Conservation (phyloP, 2,113 vertebrate species). For the Psophia crepitans region DNA sequence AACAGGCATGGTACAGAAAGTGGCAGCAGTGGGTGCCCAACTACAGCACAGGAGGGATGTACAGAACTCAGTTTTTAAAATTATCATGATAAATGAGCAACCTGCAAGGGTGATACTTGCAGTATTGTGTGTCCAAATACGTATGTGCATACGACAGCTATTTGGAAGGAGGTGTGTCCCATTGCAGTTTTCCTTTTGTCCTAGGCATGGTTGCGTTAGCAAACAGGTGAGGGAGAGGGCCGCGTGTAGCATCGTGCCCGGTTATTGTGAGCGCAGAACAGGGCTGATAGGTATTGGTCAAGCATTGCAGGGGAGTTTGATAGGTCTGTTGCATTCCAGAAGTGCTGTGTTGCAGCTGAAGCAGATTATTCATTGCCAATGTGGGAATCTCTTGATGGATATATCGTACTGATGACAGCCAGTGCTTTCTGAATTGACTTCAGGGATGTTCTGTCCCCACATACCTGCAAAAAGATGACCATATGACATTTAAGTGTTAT, state of each 20-base stretch:
- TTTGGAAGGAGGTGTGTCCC: not conserved
- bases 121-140: not conserved
- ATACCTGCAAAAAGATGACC: not conserved
- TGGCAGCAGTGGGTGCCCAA: not conserved
- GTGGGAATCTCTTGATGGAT: not conserved
- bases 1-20: not conserved
- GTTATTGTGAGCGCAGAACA: accelerated
- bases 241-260: not conserved
- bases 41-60: not conserved
- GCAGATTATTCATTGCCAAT: not conserved
- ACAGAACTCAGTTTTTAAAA: not conserved
- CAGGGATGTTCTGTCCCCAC: not conserved
- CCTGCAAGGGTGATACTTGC: not conserved
- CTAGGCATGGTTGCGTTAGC: not conserved
- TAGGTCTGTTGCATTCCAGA: not conserved
- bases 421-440: not conserved
- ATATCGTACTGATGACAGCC: not conserved
- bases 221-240: not conserved
- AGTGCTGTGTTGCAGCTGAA: not conserved
- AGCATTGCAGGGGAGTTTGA: too few relatives aligned
- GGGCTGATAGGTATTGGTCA: accelerated
- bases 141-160: not conserved
- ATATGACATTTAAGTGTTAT: not conserved
- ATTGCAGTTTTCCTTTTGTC: not conserved
- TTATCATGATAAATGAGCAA: not conserved